These are phyloP conservation scores for Chelmon rostratus DNA, from an alignment of 2,797 vertebrate genomes.

Conservation along the genomic window DNA sequence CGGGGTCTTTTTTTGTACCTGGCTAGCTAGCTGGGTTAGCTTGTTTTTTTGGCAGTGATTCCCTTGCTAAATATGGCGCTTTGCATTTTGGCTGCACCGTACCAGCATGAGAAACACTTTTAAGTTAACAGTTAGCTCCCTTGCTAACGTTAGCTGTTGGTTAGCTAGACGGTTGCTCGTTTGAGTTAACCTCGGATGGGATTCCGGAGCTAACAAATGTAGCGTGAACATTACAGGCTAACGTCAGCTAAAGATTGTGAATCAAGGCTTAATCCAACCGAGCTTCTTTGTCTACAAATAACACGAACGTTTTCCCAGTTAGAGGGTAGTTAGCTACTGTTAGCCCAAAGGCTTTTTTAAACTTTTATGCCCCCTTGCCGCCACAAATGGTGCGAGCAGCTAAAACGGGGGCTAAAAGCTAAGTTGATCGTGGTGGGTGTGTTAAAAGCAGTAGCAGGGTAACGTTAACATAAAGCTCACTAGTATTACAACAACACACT, in stretches of 20 bases:
- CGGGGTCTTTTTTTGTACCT: slow-evolving; percentile 52
- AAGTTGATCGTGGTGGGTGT: slow-evolving; percentile 70
- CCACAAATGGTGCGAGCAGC: slow-evolving; percentile 32
- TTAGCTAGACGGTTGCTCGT: slow-evolving; percentile 5
- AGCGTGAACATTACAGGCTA: not conserved
- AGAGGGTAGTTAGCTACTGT: not conserved
- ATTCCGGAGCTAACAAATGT: slow-evolving; percentile 36
- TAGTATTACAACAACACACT: slow-evolving; percentile 5
- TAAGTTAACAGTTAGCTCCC: slow-evolving; percentile 39
- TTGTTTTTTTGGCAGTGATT: slow-evolving; percentile 57
- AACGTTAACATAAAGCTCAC: slow-evolving; percentile 6
- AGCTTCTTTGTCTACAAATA: slow-evolving; percentile 4
- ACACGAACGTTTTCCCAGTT: not conserved
- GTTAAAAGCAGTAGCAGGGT: slow-evolving; percentile 41
- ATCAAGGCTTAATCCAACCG: not conserved
- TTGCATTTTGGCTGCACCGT: slow-evolving; percentile 42
- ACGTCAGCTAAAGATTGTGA: not conserved
- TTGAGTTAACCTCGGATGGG: not conserved
- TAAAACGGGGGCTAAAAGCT: slow-evolving; percentile 64
- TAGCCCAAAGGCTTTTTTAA: not conserved
- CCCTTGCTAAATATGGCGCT: slow-evolving; percentile 70
- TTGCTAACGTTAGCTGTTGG: slow-evolving; percentile 46
- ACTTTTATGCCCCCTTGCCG: slow-evolving; percentile 27
- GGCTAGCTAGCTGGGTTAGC: slow-evolving; percentile 67
- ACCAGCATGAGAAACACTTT: slow-evolving; percentile 48